These are phyloP conservation scores for Drosophila suboccidentalis DNA, from an alignment of 2,888 invertebrate species.

Conservation along the genomic window DNA sequence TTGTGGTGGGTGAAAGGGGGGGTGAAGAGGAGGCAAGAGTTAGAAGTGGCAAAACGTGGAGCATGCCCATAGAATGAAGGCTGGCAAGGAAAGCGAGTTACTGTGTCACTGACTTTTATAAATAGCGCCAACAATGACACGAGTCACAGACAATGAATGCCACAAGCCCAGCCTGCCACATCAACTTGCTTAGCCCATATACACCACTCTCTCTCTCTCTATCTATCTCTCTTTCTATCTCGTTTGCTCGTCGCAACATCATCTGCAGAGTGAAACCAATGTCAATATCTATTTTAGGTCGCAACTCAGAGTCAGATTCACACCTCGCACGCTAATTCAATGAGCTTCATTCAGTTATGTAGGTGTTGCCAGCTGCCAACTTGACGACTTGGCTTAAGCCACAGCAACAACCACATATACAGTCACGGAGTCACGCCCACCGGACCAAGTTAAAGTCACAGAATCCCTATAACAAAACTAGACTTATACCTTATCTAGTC, in stretches of 20 bases:
- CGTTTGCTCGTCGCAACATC: constrained; percentile 3
- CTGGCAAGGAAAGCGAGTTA: constrained; percentile 66
- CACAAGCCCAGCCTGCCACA: constrained; percentile 43
- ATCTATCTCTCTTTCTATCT: not conserved
- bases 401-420: not conserved
- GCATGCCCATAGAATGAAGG: constrained; percentile 19
- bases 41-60: constrained; percentile 68
- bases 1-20: constrained; percentile 35
- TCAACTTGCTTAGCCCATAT: constrained; percentile 33
- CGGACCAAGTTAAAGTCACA: constrained; percentile 13
- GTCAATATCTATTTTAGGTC: constrained; percentile 66
- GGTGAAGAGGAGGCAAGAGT: constrained; percentile 29
- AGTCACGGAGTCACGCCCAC: not conserved
- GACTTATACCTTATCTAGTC: no score
- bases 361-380: constrained; percentile 27
- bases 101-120: constrained; percentile 80
- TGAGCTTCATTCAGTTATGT: constrained; percentile 39
- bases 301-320: constrained; percentile 55
- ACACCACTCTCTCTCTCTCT: not conserved
- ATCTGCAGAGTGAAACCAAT: constrained; percentile 46
- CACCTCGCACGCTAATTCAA: constrained; percentile 58
- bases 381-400: constrained; percentile 27
- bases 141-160: constrained; percentile 59
- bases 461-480: constrained; percentile 16
- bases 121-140: constrained; percentile 75